Evolutionary conservation across 2,797 vertebrate genomes (phyloP), one percentile per base, ranked within the genome.

Genomic region (Cryptoblepharus egeriae): DNA sequence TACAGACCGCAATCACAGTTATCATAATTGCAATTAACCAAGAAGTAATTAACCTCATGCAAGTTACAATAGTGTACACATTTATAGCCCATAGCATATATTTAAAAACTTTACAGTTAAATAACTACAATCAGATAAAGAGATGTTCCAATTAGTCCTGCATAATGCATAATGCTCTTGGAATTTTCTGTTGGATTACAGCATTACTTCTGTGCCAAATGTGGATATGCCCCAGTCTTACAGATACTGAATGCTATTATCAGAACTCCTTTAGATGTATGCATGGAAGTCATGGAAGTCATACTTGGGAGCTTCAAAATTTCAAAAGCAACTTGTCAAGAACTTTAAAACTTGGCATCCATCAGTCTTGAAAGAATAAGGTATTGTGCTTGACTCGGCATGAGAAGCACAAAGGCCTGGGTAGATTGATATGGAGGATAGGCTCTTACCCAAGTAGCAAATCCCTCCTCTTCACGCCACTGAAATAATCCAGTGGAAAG

Each of bases 21-120:
- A 0, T 0, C 1, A 24, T 52, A 52, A 72, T 73, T 52, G 15
- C 8, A 12, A 1, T 58, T 10, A 39, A 0, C 1, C 10, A 13
- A 57, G 20, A 30, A 35, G 80, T 80, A 70, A 67, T 57, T 22
- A 75, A 76, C 20, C 12, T 45, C 37, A 52, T n/a, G 20, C 32
- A 82, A 30, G 12, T 77, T 35, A 63, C 13, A 65, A n/a, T 6
- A 60, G 5, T 69, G 64, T 26, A 61, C 18, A 57, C 39, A 13
- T 49, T 49, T 49, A 49, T 49, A 49, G 45, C 45, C 45, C 9
- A 10, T 49, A 49, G 45, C 13, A 49, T 49, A 45, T 49, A 49
- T 5, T 49, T 49, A 9, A 2, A 42, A 5, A 49, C 12, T 49
- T 49, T 49, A 49, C 12, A 61, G 24, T 11, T 52, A 37, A 61